Evolutionary conservation across 1,140 invertebrate species (phyloP).

Genomic region (Eufriesea mexicana): DNA sequence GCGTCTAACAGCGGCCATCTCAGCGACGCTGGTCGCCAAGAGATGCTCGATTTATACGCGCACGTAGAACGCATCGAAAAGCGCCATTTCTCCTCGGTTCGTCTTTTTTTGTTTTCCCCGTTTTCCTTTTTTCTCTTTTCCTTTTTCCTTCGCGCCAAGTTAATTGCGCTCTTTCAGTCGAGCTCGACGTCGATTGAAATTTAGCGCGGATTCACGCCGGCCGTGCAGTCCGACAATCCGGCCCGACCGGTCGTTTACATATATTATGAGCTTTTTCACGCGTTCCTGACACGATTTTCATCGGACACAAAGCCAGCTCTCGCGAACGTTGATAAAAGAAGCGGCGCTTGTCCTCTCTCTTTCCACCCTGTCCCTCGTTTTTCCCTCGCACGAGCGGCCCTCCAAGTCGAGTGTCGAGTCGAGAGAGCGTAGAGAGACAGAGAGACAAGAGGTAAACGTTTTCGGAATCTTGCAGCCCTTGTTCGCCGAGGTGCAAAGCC

Average conservation of each 20-base stretch:
- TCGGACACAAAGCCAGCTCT: constrained; percentile 10
- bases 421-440: neutral
- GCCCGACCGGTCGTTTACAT: constrained; percentile 27
- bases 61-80: too few species aligned
- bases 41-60: neutral
- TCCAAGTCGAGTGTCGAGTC: constrained; percentile 31
- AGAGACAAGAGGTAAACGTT: constrained; percentile 64
- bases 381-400: constrained; percentile 19
- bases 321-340: constrained; percentile 16
- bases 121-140: too few species aligned
- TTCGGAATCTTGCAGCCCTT: constrained; percentile 60
- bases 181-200: constrained; percentile 30
- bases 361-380: neutral
- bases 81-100: neutral
- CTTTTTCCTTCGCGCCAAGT: neutral
- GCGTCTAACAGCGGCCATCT: neutral
- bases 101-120: too few species aligned
- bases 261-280: constrained; percentile 49
- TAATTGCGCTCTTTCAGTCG: constrained; percentile 47
- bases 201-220: constrained; percentile 25
- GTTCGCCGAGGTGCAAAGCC: constrained; percentile 33
- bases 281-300: constrained; percentile 22
- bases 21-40: neutral
- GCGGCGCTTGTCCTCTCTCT: neutral
- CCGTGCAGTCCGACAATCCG: neutral